These are phyloP conservation scores for Drosophila suboccidentalis DNA, from an alignment of 2,888 invertebrate genomes.

Conservation along the genomic window DNA sequence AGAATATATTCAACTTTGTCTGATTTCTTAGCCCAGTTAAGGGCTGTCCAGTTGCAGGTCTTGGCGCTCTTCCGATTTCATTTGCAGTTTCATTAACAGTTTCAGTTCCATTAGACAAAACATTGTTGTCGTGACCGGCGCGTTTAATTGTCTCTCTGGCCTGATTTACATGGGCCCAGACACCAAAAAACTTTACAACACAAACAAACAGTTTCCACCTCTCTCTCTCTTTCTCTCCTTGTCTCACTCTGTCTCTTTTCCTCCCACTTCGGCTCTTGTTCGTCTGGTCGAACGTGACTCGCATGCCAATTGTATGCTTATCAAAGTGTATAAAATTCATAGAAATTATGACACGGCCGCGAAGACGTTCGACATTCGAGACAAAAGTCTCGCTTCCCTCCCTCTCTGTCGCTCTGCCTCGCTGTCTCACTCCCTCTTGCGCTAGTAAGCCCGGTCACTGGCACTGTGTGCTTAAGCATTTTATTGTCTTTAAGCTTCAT, in stretches of 20 bases:
- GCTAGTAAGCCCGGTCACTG: conserved; percentile 16
- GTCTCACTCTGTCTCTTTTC: background rate
- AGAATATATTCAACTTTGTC: background rate
- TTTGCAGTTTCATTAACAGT: conserved; percentile 20
- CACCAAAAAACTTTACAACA: conserved; percentile 52
- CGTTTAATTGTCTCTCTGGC: conserved; percentile 65
- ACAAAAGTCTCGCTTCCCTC: conserved; percentile 31
- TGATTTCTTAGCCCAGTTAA: background rate
- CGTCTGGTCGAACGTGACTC: conserved; percentile 63
- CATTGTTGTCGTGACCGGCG: conserved; percentile 72
- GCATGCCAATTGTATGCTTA: conserved; percentile 75
- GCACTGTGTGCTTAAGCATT: conserved; percentile 74
- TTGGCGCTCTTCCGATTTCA: conserved; percentile 5
- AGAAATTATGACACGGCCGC: conserved; percentile 76
- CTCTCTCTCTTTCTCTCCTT: background rate
- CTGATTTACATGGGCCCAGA: conserved; percentile 69
- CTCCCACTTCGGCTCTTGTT: background rate
- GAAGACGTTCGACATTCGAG: conserved; percentile 60
- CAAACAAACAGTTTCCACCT: conserved; percentile 38
- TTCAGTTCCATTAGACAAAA: conserved; percentile 65
- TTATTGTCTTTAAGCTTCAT: conserved; percentile 80
- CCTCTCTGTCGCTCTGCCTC: background rate
- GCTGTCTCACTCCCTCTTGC: background rate
- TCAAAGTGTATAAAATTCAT: conserved; percentile 78
- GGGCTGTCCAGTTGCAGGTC: background rate